Percentiles rank a stretch among this genome's conserved stretches.
phyloP scores from a whole-genome alignment of 2,797 vertebrate species.

The Sandelia bainsii region DNA sequence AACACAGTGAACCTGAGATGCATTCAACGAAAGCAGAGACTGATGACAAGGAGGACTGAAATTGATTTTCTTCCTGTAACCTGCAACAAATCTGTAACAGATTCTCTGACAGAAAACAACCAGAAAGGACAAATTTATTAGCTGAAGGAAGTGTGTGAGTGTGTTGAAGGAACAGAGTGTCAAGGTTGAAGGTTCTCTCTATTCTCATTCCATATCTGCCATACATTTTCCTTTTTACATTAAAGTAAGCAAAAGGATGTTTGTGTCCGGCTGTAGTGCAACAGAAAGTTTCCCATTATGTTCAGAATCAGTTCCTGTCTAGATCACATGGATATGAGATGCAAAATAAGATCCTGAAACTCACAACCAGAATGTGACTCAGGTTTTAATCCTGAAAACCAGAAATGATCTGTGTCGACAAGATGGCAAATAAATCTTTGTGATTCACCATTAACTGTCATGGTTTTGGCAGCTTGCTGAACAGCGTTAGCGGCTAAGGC shows the following conservation, averaged over 20 bases:
- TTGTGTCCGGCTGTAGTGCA: constrained; percentile 16
- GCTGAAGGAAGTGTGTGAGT: constrained; percentile 4
- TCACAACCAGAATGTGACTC: neutral
- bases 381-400: constrained; percentile 12
- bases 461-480: constrained; percentile 5
- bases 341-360: constrained; percentile 14
- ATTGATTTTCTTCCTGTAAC: constrained; percentile 55
- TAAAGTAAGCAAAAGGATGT: constrained; percentile 21
- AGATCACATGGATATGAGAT: neutral
- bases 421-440: neutral
- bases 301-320: constrained; percentile 26
- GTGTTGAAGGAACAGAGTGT: constrained; percentile 7
- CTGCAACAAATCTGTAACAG: constrained; percentile 34
- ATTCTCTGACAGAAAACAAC: constrained; percentile 36
- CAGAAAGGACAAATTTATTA: constrained; percentile 20
- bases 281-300: constrained; percentile 3
- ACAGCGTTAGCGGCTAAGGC: neutral
- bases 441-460: constrained; percentile 6
- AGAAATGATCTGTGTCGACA: neutral
- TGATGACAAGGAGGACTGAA: constrained; percentile 39
- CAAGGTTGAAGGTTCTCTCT: constrained; percentile 4
- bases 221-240: constrained; percentile 23
- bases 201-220: neutral
- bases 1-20: constrained; percentile 47
- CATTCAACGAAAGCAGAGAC: constrained; percentile 39